Evolutionary conservation across 2,113 vertebrate species (phyloP).

Genomic region (Colius striatus): DNA sequence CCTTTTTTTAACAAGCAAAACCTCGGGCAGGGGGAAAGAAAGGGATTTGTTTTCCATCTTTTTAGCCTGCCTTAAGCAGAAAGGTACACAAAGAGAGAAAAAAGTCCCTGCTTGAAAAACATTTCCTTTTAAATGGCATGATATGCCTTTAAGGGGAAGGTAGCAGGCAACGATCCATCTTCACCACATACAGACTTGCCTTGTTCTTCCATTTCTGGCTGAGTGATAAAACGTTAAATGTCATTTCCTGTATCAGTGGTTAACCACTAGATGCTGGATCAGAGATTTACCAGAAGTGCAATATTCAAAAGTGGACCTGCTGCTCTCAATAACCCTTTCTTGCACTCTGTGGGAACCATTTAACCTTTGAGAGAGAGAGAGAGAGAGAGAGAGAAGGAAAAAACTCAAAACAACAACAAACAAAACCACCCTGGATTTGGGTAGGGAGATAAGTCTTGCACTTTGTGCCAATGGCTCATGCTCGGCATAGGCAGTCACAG

Average conservation of each 20-base stretch:
- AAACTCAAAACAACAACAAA: neutral
- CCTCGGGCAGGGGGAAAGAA: neutral
- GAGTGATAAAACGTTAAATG: constrained; percentile 80
- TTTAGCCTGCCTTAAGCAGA: constrained; percentile 7
- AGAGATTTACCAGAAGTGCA: constrained; percentile 81
- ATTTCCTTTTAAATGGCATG: constrained; percentile 37
- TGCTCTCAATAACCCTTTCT: constrained; percentile 78
- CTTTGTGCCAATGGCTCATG: neutral
- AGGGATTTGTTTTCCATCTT: constrained; percentile 20
- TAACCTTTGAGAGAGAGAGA: constrained; percentile 46
- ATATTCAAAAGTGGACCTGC: constrained; percentile 70
- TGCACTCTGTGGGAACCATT: constrained; percentile 69
- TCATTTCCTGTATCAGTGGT: constrained; percentile 83
- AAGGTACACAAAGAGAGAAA: neutral
- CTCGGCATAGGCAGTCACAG: neutral
- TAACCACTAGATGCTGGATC: constrained; percentile 80
- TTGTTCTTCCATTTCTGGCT: constrained; percentile 81
- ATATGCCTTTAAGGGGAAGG: constrained; percentile 75
- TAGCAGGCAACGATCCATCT: constrained; percentile 71
- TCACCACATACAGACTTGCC: constrained; percentile 73
- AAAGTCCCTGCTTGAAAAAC: neutral
- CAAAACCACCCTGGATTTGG: neutral
- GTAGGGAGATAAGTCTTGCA: neutral
- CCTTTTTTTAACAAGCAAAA: constrained; percentile 23
- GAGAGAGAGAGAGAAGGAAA: neutral